Conservation (phyloP, 2,888 invertebrate species). For the Polydesmus complanatus region DNA sequence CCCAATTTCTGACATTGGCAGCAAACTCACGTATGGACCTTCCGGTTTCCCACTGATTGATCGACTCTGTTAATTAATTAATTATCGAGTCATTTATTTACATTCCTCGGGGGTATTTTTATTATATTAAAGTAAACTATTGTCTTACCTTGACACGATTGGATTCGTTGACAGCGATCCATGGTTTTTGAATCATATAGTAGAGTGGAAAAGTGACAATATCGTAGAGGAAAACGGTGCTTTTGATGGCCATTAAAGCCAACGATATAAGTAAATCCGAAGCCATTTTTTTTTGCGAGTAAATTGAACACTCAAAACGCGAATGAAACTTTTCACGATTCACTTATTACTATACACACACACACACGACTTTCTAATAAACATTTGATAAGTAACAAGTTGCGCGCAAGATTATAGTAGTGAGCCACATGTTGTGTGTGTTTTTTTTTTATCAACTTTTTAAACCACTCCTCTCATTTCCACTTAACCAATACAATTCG, state of each 20-base stretch:
- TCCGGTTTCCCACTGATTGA: slow-evolving; percentile 12
- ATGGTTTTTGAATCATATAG: slow-evolving; percentile 70
- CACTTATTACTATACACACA: too few species aligned
- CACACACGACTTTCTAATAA: too few species aligned
- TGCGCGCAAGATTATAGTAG: too few species aligned
- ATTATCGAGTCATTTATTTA: not conserved
- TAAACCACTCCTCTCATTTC: too few species aligned
- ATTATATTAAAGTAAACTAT: not conserved
- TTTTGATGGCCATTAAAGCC: not conserved
- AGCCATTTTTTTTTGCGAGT: too few species aligned
- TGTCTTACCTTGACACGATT: slow-evolving; percentile 4
- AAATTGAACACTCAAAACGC: too few species aligned
- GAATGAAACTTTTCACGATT: too few species aligned
- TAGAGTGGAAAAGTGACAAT: slow-evolving; percentile 82
- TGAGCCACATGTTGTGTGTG: too few species aligned
- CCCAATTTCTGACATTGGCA: not conserved
- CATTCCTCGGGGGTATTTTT: not conserved
- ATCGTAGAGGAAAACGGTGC: slow-evolving; percentile 57
- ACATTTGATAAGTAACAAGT: too few species aligned
- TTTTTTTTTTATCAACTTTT: too few species aligned
- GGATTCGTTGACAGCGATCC: slow-evolving; percentile 40
- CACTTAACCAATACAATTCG: too few species aligned
- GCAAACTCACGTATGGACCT: slow-evolving; percentile 15
- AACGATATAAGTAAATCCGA: not conserved
- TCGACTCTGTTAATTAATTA: not conserved